These are phyloP conservation scores for Cyprinodon tularosa DNA, from an alignment of 2,113 vertebrate species.

Conservation along the genomic window DNA sequence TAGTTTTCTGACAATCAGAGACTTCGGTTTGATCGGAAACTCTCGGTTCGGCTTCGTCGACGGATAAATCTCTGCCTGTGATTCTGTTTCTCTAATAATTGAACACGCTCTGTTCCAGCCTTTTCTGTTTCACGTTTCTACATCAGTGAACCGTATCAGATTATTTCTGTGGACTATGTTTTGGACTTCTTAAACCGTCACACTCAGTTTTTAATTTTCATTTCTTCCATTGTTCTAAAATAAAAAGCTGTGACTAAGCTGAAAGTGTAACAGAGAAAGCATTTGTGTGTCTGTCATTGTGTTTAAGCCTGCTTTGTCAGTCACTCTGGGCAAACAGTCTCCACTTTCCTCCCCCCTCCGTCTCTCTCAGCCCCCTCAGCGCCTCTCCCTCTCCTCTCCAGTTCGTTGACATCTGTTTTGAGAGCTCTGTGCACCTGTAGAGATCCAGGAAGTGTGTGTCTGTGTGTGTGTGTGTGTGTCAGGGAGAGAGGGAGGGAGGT, in stretches of 20 bases:
- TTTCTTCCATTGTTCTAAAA: background rate
- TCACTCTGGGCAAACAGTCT: slow-evolving; percentile 64
- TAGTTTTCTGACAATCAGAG: too few relatives aligned
- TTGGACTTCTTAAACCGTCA: background rate
- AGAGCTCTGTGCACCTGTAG: slow-evolving; percentile 76
- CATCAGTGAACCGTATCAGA: background rate
- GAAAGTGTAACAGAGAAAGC: slow-evolving; percentile 28
- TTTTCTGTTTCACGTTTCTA: too few relatives aligned
- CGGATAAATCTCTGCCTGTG: too few relatives aligned
- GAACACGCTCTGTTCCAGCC: too few relatives aligned
- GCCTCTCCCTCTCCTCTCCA: slow-evolving; percentile 48
- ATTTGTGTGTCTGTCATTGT: slow-evolving; percentile 52
- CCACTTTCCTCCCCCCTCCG: slow-evolving; percentile 22
- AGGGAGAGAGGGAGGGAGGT: slow-evolving; percentile 47
- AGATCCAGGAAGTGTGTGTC: slow-evolving; percentile 48
- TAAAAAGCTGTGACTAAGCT: slow-evolving; percentile 5
- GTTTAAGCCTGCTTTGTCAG: slow-evolving; percentile 63
- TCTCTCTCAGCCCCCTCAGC: background rate
- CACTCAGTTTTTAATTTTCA: background rate
- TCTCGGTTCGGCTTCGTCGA: too few relatives aligned
- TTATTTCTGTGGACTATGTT: background rate
- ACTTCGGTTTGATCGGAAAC: too few relatives aligned
- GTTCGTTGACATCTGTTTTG: slow-evolving; percentile 79
- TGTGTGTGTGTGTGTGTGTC: slow-evolving; percentile 10
- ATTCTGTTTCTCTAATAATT: too few relatives aligned